Evolutionary conservation across 2,888 invertebrate genomes (phyloP).

Genomic region (Lamellibrachia satsuma): DNA sequence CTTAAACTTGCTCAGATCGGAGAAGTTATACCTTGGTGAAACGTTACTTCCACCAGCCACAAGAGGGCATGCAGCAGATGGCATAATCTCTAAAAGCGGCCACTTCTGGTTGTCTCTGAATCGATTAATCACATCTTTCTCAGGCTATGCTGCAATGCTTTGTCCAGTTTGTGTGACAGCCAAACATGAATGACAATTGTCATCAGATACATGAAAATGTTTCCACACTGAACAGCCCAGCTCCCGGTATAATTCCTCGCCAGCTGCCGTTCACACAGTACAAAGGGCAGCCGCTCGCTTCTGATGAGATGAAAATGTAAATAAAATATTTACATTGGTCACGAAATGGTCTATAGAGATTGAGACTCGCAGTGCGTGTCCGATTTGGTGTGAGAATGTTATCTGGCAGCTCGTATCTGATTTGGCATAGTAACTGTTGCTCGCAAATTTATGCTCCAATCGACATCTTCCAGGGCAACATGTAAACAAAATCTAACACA

Average conservation of each 20-base stretch:
- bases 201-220: background rate
- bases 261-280: background rate
- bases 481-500: background rate
- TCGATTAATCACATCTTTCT: background rate
- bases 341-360: background rate
- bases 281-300: background rate
- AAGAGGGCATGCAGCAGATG: background rate
- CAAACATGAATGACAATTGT: background rate
- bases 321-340: background rate
- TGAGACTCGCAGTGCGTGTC: background rate
- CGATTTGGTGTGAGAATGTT: background rate
- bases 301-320: background rate
- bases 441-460: background rate
- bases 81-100: background rate
- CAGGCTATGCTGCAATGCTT: background rate
- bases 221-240: background rate
- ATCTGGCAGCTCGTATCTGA: background rate
- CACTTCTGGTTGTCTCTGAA: background rate
- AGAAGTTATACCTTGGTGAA: background rate
- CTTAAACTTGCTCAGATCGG: constrained; percentile 6
- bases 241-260: background rate
- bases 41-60: background rate
- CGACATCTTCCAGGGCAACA: background rate
- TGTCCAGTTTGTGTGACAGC: background rate
- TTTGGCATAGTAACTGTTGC: background rate